Evolutionary conservation across 1,140 invertebrate genomes (phyloP).

Genomic region (Anastatus disparis): DNA sequence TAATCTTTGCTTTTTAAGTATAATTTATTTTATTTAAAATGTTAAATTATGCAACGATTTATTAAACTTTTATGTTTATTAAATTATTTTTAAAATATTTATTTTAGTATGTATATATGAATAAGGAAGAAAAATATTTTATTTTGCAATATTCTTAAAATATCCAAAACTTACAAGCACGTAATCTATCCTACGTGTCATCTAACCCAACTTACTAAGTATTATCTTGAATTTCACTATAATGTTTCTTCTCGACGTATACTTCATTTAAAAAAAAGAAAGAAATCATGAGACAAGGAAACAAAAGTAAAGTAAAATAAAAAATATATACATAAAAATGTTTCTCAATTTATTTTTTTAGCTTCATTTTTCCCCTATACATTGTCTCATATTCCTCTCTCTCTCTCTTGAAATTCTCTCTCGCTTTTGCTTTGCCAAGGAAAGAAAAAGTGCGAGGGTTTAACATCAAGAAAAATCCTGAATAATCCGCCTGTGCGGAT

Average conservation of each 20-base stretch:
- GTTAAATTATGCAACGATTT: no score
- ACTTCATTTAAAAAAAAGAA: slow-evolving; percentile 9
- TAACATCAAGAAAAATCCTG: slow-evolving; percentile 61
- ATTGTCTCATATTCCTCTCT: slow-evolving; percentile 23
- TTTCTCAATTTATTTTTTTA: not conserved
- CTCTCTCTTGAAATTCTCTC: slow-evolving; percentile 11
- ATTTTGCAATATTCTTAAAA: slow-evolving; percentile 1
- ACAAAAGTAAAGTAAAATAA: slow-evolving; percentile 17
- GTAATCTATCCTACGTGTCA: slow-evolving; percentile 7
- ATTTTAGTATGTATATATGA: no score
- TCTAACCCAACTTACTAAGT: not conserved
- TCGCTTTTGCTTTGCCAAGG: slow-evolving; percentile 49
- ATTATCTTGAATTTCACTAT: not conserved
- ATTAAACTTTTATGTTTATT: no score
- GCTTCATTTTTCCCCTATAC: slow-evolving; percentile 2
- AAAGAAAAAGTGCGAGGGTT: no score
- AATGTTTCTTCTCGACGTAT: slow-evolving; percentile 13
- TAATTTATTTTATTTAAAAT: no score
- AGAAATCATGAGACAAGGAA: not conserved
- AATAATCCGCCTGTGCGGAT: slow-evolving; percentile 64
- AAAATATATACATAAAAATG: not conserved
- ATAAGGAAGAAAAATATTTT: no score
- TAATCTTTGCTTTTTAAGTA: no score
- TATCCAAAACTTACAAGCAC: not conserved
- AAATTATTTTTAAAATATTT: no score